Evolutionary conservation across 2,888 invertebrate genomes (phyloP).

Genomic region (Spicauda simplicius): DNA sequence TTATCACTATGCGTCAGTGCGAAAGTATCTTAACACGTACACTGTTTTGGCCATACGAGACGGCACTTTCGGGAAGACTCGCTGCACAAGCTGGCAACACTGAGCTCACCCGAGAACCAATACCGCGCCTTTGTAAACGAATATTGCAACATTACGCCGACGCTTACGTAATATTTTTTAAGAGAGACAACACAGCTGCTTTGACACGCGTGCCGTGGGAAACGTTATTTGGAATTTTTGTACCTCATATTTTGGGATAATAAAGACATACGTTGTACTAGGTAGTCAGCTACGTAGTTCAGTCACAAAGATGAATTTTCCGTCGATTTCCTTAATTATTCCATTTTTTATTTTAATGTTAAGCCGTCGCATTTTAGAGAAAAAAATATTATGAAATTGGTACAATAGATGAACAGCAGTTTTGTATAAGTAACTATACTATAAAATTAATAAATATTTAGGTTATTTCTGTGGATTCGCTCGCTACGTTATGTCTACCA

Average conservation of each 20-base stretch:
- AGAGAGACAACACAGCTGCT: slow-evolving; percentile 1
- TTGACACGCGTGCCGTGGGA: slow-evolving; percentile 16
- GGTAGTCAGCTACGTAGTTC: no score
- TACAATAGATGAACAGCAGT: no score
- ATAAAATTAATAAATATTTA: no score
- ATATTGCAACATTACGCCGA: slow-evolving; percentile 7
- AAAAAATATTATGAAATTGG: no score
- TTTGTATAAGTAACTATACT: no score
- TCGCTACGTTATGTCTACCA: no score
- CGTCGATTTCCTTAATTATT: no score
- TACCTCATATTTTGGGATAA: background rate
- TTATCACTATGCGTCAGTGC: background rate
- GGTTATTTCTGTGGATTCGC: no score
- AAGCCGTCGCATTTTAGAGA: no score
- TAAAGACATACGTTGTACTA: no score
- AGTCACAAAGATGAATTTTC: no score
- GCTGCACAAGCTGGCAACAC: slow-evolving; percentile 37
- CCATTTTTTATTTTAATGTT: no score
- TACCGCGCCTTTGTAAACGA: slow-evolving; percentile 22
- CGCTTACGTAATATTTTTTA: slow-evolving; percentile 23
- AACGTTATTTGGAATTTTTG: background rate
- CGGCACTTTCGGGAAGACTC: slow-evolving; percentile 38
- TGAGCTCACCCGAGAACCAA: slow-evolving; percentile 12
- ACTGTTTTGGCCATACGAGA: slow-evolving; percentile 26
- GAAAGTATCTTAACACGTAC: slow-evolving; percentile 30